A percentile compares a stretch with the other conserved stretches of the same genome.
Evolutionary conservation across 1,140 invertebrate species (phyloP).

Genomic region (Drosophila orosa): DNA sequence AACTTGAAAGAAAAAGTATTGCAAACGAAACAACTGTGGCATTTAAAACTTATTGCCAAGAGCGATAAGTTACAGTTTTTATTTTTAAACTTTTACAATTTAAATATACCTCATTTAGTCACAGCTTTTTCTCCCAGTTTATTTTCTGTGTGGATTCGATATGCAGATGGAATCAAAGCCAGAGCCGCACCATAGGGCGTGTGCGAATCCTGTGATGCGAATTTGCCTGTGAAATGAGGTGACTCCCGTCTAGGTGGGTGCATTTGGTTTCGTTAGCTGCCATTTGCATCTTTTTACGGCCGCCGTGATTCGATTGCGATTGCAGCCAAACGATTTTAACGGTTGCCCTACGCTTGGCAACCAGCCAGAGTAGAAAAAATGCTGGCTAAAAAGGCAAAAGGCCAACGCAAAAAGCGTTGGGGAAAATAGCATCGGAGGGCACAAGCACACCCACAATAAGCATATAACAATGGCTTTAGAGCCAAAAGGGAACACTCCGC

Average conservation of each 20-base stretch:
- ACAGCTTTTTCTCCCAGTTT: not conserved
- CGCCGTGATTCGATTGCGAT: constrained; percentile 75
- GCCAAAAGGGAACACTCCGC: constrained; percentile 55
- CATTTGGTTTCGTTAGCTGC: constrained; percentile 43
- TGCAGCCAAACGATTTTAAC: constrained; percentile 71
- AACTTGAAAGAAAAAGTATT: too few relatives aligned
- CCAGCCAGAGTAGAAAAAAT: constrained; percentile 21
- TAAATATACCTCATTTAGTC: not conserved
- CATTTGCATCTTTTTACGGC: constrained; percentile 78
- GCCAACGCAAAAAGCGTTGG: not conserved
- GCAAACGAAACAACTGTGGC: too few relatives aligned
- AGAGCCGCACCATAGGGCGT: not conserved
- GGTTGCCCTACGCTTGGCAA: constrained; percentile 25
- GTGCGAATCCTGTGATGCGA: not conserved
- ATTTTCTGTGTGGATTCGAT: constrained; percentile 7
- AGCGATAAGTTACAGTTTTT: too few relatives aligned
- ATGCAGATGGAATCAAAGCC: constrained; percentile 27
- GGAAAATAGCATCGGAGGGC: constrained; percentile 29
- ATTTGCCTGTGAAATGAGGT: not conserved
- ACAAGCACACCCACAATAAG: constrained; percentile 50
- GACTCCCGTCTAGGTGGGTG: constrained; percentile 49
- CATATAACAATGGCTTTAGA: constrained; percentile 75
- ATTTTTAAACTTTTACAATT: too few relatives aligned
- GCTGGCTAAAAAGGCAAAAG: constrained; percentile 16
- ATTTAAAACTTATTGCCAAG: too few relatives aligned